Evolutionary conservation across 2,888 invertebrate genomes (phyloP).

Genomic region (Tachina grossa): DNA sequence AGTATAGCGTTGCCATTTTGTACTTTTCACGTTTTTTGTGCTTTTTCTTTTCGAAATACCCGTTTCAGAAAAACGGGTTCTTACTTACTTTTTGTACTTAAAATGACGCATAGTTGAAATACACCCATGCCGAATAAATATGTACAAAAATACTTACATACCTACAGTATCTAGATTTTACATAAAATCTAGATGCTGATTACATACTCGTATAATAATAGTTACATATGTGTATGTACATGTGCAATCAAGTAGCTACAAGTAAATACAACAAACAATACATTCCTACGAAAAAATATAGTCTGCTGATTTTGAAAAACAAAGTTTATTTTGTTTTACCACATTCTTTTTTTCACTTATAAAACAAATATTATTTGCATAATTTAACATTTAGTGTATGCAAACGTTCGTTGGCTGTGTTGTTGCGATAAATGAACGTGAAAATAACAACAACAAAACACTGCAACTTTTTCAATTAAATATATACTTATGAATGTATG

Average conservation of each 20-base stretch:
- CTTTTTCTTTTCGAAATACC: too few species aligned
- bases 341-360: constrained; percentile 18
- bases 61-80: constrained; percentile 4
- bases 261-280: constrained; percentile 1
- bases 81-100: constrained; percentile 14
- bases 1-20: too few species aligned
- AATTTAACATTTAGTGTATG: constrained; percentile 46
- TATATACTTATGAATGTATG: background rate
- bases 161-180: background rate
- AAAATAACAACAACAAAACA: constrained; percentile 21
- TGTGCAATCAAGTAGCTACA: background rate
- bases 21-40: too few species aligned
- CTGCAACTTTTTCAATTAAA: background rate
- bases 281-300: constrained; percentile 46
- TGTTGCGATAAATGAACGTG: constrained; percentile 42
- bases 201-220: background rate
- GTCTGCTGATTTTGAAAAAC: constrained; percentile 51
- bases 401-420: constrained; percentile 22
- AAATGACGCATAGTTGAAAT: constrained; percentile 54
- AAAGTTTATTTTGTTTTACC: constrained; percentile 40
- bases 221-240: background rate
- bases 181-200: background rate
- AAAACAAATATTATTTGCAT: constrained; percentile 51
- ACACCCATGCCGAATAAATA: background rate
- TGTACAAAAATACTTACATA: background rate